Percentiles rank a stretch among this genome's conserved stretches.
Evolutionary conservation across 2,797 vertebrate species (phyloP).

Genomic region (Cuniculus paca): DNA sequence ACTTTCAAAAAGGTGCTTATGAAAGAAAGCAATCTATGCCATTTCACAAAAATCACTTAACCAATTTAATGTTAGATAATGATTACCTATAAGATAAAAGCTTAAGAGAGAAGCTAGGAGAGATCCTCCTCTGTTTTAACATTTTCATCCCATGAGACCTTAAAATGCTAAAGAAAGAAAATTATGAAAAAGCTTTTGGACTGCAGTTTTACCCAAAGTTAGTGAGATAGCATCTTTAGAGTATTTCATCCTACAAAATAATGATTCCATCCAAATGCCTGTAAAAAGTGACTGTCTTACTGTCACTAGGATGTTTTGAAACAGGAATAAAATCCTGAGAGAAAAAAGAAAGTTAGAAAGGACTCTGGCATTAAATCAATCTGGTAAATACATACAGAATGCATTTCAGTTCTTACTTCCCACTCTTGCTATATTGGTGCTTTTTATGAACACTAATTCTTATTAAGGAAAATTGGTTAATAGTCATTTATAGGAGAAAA

Average conservation of each 20-base stretch:
- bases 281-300: background rate
- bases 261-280: background rate
- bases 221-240: background rate
- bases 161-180: constrained; percentile 50
- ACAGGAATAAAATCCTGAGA: background rate
- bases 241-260: constrained; percentile 4
- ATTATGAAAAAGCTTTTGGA: background rate
- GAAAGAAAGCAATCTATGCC: background rate
- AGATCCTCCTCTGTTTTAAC: constrained; percentile 9
- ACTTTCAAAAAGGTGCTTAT: constrained; percentile 40
- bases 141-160: constrained; percentile 58
- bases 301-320: background rate
- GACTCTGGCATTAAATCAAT: background rate
- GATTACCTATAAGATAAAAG: constrained; percentile 71
- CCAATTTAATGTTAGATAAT: constrained; percentile 59
- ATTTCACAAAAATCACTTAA: constrained; percentile 76
- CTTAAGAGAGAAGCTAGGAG: background rate
- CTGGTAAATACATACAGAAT: background rate
- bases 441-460: background rate
- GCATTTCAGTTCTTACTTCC: background rate
- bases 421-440: background rate
- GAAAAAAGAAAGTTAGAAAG: background rate
- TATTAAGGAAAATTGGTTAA: background rate
- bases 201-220: constrained; percentile 50
- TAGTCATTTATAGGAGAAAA: background rate